Percentiles rank a stretch among this genome's conserved stretches.
These are phyloP conservation scores for Labeo rohita DNA, from an alignment of 2,113 vertebrate species.

Conservation along the genomic window DNA sequence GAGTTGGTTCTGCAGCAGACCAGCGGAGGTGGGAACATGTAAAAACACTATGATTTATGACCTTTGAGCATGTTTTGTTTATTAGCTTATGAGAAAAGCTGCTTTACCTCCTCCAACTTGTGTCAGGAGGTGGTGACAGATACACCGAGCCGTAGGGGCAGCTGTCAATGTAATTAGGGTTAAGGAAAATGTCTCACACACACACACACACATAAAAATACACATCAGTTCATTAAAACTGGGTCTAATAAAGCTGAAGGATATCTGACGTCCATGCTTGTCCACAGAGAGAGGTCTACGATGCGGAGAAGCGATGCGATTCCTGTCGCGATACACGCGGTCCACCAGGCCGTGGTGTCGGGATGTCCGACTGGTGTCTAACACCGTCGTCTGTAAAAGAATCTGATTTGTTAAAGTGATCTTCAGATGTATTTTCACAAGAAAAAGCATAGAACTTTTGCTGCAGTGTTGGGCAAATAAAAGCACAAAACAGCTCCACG, in stretches of 20 bases:
- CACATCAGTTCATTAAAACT: not conserved
- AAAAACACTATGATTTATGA: not conserved
- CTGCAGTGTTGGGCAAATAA: slow-evolving; percentile 14
- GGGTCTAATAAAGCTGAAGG: slow-evolving; percentile 74
- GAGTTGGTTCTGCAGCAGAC: slow-evolving; percentile 88
- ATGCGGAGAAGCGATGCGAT: slow-evolving; percentile 92
- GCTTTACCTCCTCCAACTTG: slow-evolving; percentile 96
- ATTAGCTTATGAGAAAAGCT: not conserved
- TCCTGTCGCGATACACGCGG: slow-evolving; percentile 92
- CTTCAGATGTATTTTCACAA: not conserved
- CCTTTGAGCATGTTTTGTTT: not conserved
- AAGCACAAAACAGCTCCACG: slow-evolving; percentile 22
- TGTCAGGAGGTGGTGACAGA: slow-evolving; percentile 94
- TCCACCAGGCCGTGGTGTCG: slow-evolving; percentile 96
- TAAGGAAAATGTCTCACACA: slow-evolving; percentile 73
- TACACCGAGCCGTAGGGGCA: slow-evolving; percentile 96
- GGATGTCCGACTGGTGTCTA: slow-evolving; percentile 97
- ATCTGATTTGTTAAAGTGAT: slow-evolving; percentile 34
- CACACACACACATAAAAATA: not conserved
- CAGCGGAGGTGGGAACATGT: slow-evolving; percentile 49
- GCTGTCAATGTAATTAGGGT: slow-evolving; percentile 90
- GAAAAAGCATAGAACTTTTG: not conserved
- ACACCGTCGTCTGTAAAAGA: slow-evolving; percentile 86
- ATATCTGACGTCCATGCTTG: slow-evolving; percentile 98
- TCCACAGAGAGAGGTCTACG: slow-evolving; percentile 93